phyloP scores from a whole-genome alignment of 2,113 vertebrate species.

The Tylochromis polylepis region DNA sequence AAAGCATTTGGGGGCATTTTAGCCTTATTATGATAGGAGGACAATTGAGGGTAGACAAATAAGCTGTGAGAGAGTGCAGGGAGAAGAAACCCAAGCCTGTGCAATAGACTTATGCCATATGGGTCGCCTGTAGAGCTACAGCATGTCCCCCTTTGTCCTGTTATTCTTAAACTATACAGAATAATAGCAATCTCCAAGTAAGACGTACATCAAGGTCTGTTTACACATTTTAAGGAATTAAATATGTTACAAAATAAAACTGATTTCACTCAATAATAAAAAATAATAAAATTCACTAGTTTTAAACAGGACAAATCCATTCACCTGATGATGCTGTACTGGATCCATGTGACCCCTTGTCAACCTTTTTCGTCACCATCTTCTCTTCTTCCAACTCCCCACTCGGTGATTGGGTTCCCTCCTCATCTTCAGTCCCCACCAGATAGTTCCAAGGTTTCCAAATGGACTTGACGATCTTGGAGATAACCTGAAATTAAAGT shows the following conservation, averaged over 20 bases:
- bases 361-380: background rate
- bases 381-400: background rate
- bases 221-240: background rate
- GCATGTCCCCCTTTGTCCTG: background rate
- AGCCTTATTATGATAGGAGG: background rate
- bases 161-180: background rate
- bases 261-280: background rate
- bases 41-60: background rate
- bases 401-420: constrained; percentile 1
- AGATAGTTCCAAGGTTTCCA: constrained; percentile 74
- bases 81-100: background rate
- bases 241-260: too few species aligned
- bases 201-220: background rate
- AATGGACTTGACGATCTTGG: constrained; percentile 65
- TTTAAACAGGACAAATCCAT: background rate
- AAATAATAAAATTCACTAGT: background rate
- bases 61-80: background rate
- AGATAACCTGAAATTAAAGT: constrained; percentile 40
- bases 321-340: constrained; percentile 30
- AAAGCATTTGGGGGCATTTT: background rate
- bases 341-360: background rate
- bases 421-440: constrained; percentile 30
- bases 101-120: background rate
- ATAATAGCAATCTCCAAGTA: background rate
- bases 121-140: background rate